Percentiles rank a stretch among this genome's conserved stretches.
These are phyloP conservation scores for Lasioglossum zephyrum DNA, from an alignment of 2,888 invertebrate species.

Conservation along the genomic window DNA sequence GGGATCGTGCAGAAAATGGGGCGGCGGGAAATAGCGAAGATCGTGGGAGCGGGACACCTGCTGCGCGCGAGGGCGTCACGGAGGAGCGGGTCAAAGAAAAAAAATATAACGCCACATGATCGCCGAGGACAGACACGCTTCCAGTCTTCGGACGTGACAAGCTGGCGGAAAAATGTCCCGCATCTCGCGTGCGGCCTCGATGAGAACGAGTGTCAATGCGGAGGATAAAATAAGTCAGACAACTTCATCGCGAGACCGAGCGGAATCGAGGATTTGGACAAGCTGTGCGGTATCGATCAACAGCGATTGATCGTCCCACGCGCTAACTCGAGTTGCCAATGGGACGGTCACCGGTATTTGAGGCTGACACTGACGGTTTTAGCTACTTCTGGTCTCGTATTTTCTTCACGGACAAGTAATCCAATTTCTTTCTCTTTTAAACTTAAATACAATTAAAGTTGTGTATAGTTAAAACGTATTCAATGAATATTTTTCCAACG, in stretches of 20 bases:
- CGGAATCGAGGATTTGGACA: not conserved
- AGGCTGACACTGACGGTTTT: not conserved
- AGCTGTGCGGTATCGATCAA: not conserved
- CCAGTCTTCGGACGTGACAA: not conserved
- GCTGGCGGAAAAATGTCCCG: slow-evolving; percentile 31
- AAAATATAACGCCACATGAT: slow-evolving; percentile 60
- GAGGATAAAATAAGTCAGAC: slow-evolving; percentile 52
- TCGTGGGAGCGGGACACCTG: slow-evolving; percentile 80
- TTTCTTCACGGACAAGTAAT: too few relatives aligned
- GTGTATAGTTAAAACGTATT: not conserved
- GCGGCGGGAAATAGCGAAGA: slow-evolving; percentile 76
- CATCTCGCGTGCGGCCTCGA: slow-evolving; percentile 40
- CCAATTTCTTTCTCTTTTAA: not conserved
- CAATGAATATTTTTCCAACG: not conserved
- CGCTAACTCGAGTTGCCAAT: not conserved
- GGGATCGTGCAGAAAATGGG: slow-evolving; percentile 69
- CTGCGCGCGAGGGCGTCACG: slow-evolving; percentile 50
- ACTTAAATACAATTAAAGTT: not conserved
- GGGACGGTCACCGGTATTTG: not conserved
- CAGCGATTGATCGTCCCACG: not conserved
- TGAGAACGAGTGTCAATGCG: slow-evolving; percentile 57
- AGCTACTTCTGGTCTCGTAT: not conserved
- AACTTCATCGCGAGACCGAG: not conserved
- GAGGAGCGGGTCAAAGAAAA: slow-evolving; percentile 22
- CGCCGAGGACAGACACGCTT: slow-evolving; percentile 17